A percentile compares a stretch with the other conserved stretches of the same genome.
Conservation (phyloP, 2,797 vertebrate species). For the Dendrocincla fuliginosa region DNA sequence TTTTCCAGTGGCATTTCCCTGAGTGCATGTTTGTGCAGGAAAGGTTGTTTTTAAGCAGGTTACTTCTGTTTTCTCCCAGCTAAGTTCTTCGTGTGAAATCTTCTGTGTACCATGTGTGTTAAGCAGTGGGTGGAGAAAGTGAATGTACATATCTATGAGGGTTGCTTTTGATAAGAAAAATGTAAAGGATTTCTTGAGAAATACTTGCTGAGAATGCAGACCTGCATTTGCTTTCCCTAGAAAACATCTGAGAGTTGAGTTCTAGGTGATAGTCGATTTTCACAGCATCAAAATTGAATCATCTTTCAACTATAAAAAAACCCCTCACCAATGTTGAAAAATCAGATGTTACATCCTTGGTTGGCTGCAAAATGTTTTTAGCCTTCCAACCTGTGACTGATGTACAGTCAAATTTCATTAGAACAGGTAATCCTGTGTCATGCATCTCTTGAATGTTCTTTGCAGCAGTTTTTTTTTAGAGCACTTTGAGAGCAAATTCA, state of each 20-base stretch:
- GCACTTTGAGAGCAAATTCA: conserved; percentile 60
- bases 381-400: conserved; percentile 11
- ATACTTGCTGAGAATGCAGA: background rate
- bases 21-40: background rate
- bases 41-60: background rate
- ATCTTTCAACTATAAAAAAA: background rate
- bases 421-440: conserved; percentile 58
- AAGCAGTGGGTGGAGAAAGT: background rate
- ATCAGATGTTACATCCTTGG: background rate
- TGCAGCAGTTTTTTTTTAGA: conserved; percentile 15
- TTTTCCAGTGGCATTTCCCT: background rate
- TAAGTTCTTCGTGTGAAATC: background rate
- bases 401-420: background rate
- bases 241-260: background rate
- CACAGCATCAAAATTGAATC: background rate
- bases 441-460: conserved; percentile 64
- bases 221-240: background rate
- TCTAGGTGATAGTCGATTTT: background rate
- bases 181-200: background rate
- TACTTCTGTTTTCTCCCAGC: background rate
- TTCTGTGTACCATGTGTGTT: accelerated
- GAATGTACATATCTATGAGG: accelerated
- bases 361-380: background rate
- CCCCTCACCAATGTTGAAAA: background rate
- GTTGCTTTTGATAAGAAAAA: background rate